Evolutionary conservation across 37 sponge, comb jelly and placozoan species (phyloP).

Genomic region (Chondrilla cf. caribensis): DNA sequence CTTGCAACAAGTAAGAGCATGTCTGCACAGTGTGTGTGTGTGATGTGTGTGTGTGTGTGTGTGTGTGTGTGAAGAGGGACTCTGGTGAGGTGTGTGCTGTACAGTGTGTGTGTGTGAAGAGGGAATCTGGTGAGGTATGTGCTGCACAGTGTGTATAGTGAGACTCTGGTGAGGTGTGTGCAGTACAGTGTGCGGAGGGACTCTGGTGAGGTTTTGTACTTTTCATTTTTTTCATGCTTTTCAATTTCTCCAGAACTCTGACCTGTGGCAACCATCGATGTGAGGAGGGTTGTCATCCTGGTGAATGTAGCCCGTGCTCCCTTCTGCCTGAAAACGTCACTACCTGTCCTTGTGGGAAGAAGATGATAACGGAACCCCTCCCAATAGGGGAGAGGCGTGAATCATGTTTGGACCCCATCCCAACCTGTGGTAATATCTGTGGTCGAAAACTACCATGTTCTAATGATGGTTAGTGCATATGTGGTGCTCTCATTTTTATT

Average conservation of each 20-base stretch:
- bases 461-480: constrained; percentile 29
- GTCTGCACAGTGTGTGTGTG: too few species aligned
- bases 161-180: too few species aligned
- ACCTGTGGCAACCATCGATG: constrained; percentile 90
- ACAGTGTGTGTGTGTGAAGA: too few species aligned
- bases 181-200: too few species aligned
- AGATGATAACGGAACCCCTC: constrained; percentile 40
- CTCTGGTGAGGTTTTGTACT: too few species aligned
- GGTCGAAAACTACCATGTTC: constrained; percentile 60
- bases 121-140: too few species aligned
- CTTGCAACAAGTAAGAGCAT: constrained; percentile 35
- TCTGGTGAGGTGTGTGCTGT: too few species aligned
- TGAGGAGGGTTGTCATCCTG: constrained; percentile 72
- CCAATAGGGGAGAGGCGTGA: constrained; percentile 41
- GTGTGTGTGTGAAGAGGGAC: too few species aligned
- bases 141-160: too few species aligned
- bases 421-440: constrained; percentile 75
- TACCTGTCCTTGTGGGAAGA: constrained; percentile 88
- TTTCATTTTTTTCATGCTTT: too few species aligned
- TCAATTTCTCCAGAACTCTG: constrained; percentile 40
- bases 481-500: background rate
- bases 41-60: too few species aligned
- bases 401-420: constrained; percentile 89
- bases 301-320: constrained; percentile 68
- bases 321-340: constrained; percentile 58